phyloP scores from a whole-genome alignment of 1,140 invertebrate genomes.

The Grapholita molesta region DNA sequence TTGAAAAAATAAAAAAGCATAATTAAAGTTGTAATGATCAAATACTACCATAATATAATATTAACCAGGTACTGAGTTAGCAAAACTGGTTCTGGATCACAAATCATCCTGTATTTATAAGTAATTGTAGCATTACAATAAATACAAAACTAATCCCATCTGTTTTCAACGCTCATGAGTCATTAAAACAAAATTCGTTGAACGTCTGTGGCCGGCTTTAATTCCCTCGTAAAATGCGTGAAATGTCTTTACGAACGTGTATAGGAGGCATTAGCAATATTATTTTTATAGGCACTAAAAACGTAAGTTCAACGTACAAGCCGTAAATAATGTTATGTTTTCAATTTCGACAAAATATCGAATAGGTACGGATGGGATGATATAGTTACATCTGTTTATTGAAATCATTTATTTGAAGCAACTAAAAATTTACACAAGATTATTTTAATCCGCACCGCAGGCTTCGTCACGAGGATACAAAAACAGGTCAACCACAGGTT shows the following conservation, averaged over 20 bases:
- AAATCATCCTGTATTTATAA: too few species aligned
- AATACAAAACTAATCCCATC: not conserved
- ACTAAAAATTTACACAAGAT: too few species aligned
- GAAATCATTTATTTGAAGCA: too few species aligned
- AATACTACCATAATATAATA: too few species aligned
- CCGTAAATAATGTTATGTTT: slow-evolving; percentile 17
- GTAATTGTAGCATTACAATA: too few species aligned
- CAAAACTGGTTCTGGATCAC: too few species aligned
- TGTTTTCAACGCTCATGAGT: not conserved
- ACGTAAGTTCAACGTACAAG: slow-evolving; percentile 10
- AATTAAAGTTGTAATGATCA: too few species aligned
- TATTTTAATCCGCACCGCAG: too few species aligned
- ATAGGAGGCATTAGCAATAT: slow-evolving; percentile 16
- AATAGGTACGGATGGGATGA: not conserved
- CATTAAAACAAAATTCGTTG: slow-evolving; percentile 15
- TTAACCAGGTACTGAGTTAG: too few species aligned
- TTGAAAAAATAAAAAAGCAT: too few species aligned
- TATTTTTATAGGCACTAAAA: slow-evolving; percentile 16
- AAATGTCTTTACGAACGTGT: slow-evolving; percentile 18
- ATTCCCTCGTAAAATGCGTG: slow-evolving; percentile 16
- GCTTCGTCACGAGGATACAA: too few species aligned
- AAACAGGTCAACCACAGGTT: too few species aligned
- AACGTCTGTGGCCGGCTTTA: slow-evolving; percentile 2
- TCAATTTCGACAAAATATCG: slow-evolving; percentile 13
- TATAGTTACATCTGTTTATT: not conserved